phyloP scores from a whole-genome alignment of 2,113 vertebrate genomes.

The Odocoileus hemionus region DNA sequence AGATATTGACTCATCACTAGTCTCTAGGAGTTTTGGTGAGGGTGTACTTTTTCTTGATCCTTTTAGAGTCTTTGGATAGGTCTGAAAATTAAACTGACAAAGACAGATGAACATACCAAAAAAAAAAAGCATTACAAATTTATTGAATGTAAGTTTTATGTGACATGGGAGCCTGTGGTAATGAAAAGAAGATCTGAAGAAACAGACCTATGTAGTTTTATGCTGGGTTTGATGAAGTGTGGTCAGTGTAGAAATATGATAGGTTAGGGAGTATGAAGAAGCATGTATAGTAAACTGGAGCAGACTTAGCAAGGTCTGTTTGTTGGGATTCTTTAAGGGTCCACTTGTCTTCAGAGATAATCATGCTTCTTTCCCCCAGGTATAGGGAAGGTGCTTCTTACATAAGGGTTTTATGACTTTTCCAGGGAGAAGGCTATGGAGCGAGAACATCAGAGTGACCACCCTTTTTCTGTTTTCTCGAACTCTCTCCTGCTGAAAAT shows the following conservation, averaged over 20 bases:
- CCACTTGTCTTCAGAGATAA: not conserved
- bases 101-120: not conserved
- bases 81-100: not conserved
- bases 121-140: not conserved
- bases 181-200: not conserved
- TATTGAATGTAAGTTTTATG: not conserved
- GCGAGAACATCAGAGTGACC: not conserved
- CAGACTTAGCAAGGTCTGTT: not conserved
- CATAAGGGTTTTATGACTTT: not conserved
- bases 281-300: not conserved
- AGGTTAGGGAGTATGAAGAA: not conserved
- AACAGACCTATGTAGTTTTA: not conserved
- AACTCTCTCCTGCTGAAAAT: not conserved
- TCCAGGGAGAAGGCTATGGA: not conserved
- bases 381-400: not conserved
- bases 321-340: not conserved
- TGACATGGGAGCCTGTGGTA: not conserved
- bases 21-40: not conserved
- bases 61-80: not conserved
- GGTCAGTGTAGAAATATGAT: not conserved
- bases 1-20: not conserved
- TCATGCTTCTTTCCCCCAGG: not conserved
- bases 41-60: not conserved
- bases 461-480: not conserved
- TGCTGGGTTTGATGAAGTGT: not conserved